A percentile compares a stretch with the other conserved stretches of the same genome.
phyloP scores from a whole-genome alignment of 2,797 vertebrate species.

The Rhynchotus rufescens region DNA sequence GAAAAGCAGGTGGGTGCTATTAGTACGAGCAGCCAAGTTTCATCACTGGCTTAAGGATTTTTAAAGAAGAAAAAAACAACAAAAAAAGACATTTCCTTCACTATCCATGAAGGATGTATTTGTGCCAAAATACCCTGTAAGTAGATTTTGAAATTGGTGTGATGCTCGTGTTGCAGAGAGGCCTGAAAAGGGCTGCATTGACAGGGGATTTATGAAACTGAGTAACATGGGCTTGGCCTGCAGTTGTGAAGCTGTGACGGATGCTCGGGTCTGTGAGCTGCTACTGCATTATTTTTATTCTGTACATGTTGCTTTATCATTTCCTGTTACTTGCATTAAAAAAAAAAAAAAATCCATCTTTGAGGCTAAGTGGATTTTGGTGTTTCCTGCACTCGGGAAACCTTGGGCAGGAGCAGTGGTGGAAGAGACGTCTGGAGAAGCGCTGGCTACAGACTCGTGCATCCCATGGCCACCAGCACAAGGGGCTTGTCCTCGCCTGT shows the following conservation, averaged over 20 bases:
- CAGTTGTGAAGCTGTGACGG: background rate
- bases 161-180: background rate
- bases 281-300: background rate
- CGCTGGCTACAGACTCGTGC: background rate
- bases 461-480: background rate
- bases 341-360: background rate
- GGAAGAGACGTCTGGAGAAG: background rate
- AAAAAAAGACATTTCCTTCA: background rate
- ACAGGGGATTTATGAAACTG: background rate
- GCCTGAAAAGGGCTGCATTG: background rate
- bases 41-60: background rate
- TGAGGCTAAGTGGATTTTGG: accelerated
- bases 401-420: background rate
- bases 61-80: too few relatives aligned
- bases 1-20: background rate
- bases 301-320: background rate
- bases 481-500: background rate
- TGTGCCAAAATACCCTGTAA: background rate
- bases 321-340: too few relatives aligned
- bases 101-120: accelerated
- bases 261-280: background rate
- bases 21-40: background rate
- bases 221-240: background rate
- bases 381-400: background rate
- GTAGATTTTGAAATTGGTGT: background rate